Evolutionary conservation across 2,888 invertebrate species (phyloP), one percentile per base, ranked within the genome.

Genomic region (Ophion obscuratus): DNA sequence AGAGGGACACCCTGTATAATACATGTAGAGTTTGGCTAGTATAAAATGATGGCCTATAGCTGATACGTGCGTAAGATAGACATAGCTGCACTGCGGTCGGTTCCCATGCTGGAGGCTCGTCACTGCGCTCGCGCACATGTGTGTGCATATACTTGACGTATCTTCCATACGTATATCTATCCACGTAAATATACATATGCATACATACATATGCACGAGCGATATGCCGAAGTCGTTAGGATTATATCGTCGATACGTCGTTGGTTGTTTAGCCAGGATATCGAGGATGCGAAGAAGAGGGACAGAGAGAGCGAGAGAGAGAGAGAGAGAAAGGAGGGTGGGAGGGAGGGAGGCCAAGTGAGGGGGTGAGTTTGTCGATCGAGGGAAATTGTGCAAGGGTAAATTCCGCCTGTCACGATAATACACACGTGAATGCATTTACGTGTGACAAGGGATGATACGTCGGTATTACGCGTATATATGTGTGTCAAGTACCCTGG

Each of bases 231-330:
- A 80, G 86, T 86, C 86, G 81, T 83, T 78, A 81, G 80, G 83
- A 86, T 86, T 74, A 83, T 86, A 86, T 86, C 80, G 70, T 40
- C 77, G 80, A 83, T 83, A 83, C 57, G 85, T 85, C 85, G 71
- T 62, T 77, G 57, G 71, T 76, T 85, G 83, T 83, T 85, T 83
- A 83, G 76, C 85, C 79, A 68, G 85, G 71, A 83, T 77, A 82
- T 81, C 81, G 74, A 70, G 74, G 57, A 53, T 20, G 59, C 57
- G 44, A 17, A 24, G 40, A 24, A 24, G 20, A 73, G 20, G 17
- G 11, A 10, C 47, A 36, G 40, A 47, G 47, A 2, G 36, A 11
- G 62, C 9, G 61, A 24, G 11, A 59, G 59, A 20, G 4, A 61
- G 31, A 2, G 62, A 31, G 24, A 17, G 27, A 7, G 27, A 20